These are phyloP conservation scores for Neodiprion pinetum DNA, from an alignment of 1,140 invertebrate species.

Conservation along the genomic window DNA sequence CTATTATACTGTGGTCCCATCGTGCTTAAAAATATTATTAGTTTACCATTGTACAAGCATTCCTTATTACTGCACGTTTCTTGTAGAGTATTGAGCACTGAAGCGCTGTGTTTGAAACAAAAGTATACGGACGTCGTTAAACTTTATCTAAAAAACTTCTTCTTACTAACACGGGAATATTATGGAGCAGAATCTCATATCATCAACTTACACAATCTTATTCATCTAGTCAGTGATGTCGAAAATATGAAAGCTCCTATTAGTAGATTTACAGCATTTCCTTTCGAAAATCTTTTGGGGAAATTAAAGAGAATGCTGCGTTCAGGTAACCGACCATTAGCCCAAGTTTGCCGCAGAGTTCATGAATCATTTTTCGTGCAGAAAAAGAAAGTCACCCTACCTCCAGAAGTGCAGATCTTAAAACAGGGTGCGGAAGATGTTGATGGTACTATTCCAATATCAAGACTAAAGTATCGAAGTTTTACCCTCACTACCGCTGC, in stretches of 20 bases:
- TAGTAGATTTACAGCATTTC: slow-evolving; percentile 21
- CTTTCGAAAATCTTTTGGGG: slow-evolving; percentile 26
- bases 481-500: too few species aligned
- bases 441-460: neutral
- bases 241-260: slow-evolving; percentile 17
- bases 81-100: slow-evolving; percentile 18
- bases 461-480: neutral
- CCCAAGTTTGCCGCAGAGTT: neutral
- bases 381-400: neutral
- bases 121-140: slow-evolving; percentile 5
- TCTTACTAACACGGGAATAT: slow-evolving; percentile 8
- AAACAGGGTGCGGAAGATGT: neutral
- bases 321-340: neutral
- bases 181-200: slow-evolving; percentile 19
- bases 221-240: slow-evolving; percentile 23
- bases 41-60: slow-evolving; percentile 22
- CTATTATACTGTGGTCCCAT: slow-evolving; percentile 22
- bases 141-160: slow-evolving; percentile 20
- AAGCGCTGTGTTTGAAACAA: neutral
- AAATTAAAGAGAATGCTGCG: slow-evolving; percentile 15
- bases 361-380: too few species aligned
- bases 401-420: neutral
- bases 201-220: slow-evolving; percentile 28
- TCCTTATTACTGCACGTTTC: slow-evolving; percentile 24
- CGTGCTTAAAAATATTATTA: slow-evolving; percentile 18